Conservation (phyloP, 2,797 vertebrate genomes). For the Rhodeus uyekii region DNA sequence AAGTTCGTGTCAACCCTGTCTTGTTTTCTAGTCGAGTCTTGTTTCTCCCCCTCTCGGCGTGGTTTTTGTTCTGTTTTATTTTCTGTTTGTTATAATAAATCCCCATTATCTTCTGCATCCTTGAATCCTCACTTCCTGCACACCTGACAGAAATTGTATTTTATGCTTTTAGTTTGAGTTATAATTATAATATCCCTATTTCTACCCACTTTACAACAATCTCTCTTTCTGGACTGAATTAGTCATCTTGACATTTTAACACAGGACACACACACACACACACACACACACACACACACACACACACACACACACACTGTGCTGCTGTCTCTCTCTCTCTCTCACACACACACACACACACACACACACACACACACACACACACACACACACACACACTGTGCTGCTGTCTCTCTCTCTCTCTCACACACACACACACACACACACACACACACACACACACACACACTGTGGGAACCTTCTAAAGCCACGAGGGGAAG, state of each 20-base stretch:
- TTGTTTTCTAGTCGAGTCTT: no score
- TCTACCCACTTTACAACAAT: neutral
- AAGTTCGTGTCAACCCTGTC: no score
- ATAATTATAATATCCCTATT: neutral
- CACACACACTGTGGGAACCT: slow-evolving; percentile 49
- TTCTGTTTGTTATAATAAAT: no score
- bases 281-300: no score
- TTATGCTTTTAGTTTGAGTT: neutral
- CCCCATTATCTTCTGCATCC: no score
- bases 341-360: no score
- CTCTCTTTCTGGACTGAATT: slow-evolving; percentile 22
- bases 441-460: slow-evolving; percentile 17
- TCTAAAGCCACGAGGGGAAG: neutral
- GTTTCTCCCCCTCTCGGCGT: no score
- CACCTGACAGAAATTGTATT: no score
- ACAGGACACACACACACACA: slow-evolving; percentile 2
- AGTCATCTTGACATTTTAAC: slow-evolving; percentile 17
- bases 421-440: slow-evolving; percentile 9
- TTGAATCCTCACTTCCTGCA: no score
- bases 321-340: no score
- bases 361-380: slow-evolving; percentile 9
- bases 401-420: no score
- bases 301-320: slow-evolving; percentile 27
- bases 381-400: slow-evolving; percentile 24
- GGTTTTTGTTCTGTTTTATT: no score